A percentile compares a stretch with the other conserved stretches of the same genome.
Evolutionary conservation across 2,797 vertebrate species (phyloP).

Genomic region (Poeciliopsis presidionis): DNA sequence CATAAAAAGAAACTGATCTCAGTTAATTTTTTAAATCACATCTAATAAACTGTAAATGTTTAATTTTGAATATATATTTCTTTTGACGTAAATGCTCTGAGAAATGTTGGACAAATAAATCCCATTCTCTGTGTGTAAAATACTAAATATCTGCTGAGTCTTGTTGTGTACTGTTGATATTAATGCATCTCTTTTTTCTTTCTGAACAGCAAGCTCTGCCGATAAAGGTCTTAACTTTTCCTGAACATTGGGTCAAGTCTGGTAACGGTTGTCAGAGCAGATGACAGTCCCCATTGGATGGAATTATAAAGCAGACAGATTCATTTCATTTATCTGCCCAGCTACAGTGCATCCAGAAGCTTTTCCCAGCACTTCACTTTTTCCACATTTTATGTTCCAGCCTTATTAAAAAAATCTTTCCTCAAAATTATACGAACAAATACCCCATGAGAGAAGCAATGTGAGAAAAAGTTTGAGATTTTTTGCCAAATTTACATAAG

Average conservation of each 20-base stretch:
- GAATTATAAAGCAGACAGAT: slow-evolving; percentile 25
- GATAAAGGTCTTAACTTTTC: slow-evolving; percentile 76
- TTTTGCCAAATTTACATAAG: neutral
- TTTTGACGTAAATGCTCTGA: slow-evolving; percentile 62
- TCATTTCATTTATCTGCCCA: neutral
- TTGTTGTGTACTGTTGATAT: slow-evolving; percentile 74
- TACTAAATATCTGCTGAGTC: slow-evolving; percentile 67
- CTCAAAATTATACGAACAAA: neutral
- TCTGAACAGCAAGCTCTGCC: slow-evolving; percentile 84
- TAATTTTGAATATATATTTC: slow-evolving; percentile 62
- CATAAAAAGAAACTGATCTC: slow-evolving; percentile 20
- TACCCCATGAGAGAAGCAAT: neutral
- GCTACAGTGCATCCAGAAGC: neutral
- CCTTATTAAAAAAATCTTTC: neutral
- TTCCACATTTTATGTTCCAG: neutral
- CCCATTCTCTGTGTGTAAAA: slow-evolving; percentile 72
- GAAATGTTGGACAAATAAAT: slow-evolving; percentile 79
- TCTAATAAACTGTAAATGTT: slow-evolving; percentile 62
- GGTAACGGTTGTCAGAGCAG: slow-evolving; percentile 77
- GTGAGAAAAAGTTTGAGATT: neutral
- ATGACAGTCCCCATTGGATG: slow-evolving; percentile 43
- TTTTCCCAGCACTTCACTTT: neutral
- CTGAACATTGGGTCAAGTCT: slow-evolving; percentile 82
- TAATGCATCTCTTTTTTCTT: slow-evolving; percentile 84
- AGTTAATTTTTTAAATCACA: slow-evolving; percentile 33